Conservation (phyloP, 2,888 invertebrate genomes). For the Drosophila falleni region DNA sequence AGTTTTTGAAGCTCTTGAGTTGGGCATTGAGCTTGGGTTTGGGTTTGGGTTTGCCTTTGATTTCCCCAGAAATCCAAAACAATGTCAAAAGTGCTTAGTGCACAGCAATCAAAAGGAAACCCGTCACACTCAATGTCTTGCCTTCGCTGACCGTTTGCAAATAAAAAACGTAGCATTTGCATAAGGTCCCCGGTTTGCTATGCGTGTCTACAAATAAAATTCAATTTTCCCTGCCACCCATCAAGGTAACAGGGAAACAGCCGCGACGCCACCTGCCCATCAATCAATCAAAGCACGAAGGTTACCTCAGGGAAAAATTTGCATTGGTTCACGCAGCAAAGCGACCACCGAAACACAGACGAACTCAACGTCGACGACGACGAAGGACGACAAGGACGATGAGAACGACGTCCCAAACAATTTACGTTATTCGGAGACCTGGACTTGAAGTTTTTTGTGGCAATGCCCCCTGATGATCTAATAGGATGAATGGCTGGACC, state of each 20-base stretch:
- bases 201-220: slow-evolving; percentile 79
- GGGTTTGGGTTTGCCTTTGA: slow-evolving; percentile 49
- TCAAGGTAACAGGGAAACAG: slow-evolving; percentile 42
- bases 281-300: slow-evolving; percentile 79
- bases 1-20: slow-evolving; percentile 26
- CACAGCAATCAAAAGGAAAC: slow-evolving; percentile 61
- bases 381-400: no score
- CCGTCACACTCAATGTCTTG: slow-evolving; percentile 22
- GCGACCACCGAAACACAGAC: slow-evolving; percentile 25
- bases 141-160: slow-evolving; percentile 34
- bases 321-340: slow-evolving; percentile 74
- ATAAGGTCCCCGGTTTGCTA: slow-evolving; percentile 50
- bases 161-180: slow-evolving; percentile 60
- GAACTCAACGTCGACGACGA: slow-evolving; percentile 12
- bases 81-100: slow-evolving; percentile 77
- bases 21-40: slow-evolving; percentile 26
- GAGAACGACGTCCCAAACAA: slow-evolving; percentile 64
- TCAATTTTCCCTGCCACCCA: slow-evolving; percentile 63
- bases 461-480: slow-evolving; percentile 36
- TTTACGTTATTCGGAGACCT: slow-evolving; percentile 57
- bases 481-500: slow-evolving; percentile 54
- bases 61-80: slow-evolving; percentile 74
- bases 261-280: slow-evolving; percentile 63
- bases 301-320: slow-evolving; percentile 80
- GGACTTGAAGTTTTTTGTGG: slow-evolving; percentile 36